Percentiles rank a stretch among this genome's conserved stretches.
Conservation (phyloP, 2,888 invertebrate genomes). For the Oscheius sp. region DNA sequence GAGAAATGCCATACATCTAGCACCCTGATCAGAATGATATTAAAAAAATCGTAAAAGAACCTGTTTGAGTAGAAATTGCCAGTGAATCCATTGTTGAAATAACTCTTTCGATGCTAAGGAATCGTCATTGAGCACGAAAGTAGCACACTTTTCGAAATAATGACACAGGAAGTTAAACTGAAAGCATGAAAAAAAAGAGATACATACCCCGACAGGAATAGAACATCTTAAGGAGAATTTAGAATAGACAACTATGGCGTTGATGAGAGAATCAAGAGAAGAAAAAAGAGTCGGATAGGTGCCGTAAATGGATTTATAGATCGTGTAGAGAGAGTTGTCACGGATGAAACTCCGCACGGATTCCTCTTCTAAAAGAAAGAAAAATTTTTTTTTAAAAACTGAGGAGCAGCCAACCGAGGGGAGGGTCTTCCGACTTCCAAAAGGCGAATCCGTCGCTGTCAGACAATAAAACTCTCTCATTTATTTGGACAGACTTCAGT, state of each 20-base stretch:
- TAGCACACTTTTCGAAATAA: conserved; percentile 15
- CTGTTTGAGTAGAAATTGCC: conserved; percentile 23
- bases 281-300: conserved; percentile 20
- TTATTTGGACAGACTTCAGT: conserved; percentile 20
- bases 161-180: conserved; percentile 18
- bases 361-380: conserved; percentile 14
- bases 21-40: neutral
- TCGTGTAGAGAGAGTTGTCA: conserved; percentile 17
- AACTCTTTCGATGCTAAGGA: neutral
- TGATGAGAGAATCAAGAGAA: conserved; percentile 5
- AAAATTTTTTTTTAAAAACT: neutral
- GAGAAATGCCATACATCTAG: conserved; percentile 6
- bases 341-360: neutral
- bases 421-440: conserved; percentile 16
- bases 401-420: neutral
- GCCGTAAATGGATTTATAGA: conserved; percentile 25
- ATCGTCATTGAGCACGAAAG: neutral
- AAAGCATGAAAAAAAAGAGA: neutral
- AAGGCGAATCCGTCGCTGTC: conserved; percentile 33
- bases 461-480: conserved; percentile 28
- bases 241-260: conserved; percentile 20
- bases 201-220: conserved; percentile 16
- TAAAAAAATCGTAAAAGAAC: neutral
- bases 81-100: conserved; percentile 16
- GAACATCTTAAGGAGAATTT: conserved; percentile 13